Base-by-base conservation (phyloP, 2,888 invertebrate species). In the Lomographa bimaculata region DNA sequence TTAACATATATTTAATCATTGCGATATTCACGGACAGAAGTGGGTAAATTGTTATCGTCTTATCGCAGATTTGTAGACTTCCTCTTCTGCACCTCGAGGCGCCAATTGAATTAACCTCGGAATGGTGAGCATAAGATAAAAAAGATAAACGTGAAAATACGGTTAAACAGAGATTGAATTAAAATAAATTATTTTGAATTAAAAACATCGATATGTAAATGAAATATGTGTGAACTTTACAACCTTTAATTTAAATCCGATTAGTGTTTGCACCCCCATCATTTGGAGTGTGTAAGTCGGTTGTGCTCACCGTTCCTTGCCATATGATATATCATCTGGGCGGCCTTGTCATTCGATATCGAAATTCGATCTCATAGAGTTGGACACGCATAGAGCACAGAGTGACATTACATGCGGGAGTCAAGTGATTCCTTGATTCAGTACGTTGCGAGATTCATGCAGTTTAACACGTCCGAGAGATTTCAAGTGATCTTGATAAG, bases 301-400 rank as follows among this genome's bases (percentile, higher is more conserved):
- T 64, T 76, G 79, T 84, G 85, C 53, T 75, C 80, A 79, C 65
- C 66, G 78, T 80, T 77, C 73, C 81, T 70, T 82, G 69, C 69
- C 81, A 81, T 81, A 79, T 85, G 79, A 80, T 76, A 82, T 86
- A 82, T 80, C 79, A 81, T 77, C 77, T 70, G 65, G 64, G 63
- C 70, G 69, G 70, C 87, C 85, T 85, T 80, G 86, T 74, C 67
- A 86, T 58, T 52, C 49, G 76, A 86, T 82, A 86, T 69, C 63
- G 84, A 66, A 69, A 86, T 77, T 68, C 57, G 69, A 89, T 81
- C 70, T 63, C 54, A 47, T 61, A 60, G 60, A 70, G 67, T 61
- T 71, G 64, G 70, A 79, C 68, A 80, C 74, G 71, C 71, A 72
- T 79, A 77, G 49, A 71, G 75, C 73, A 77, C 76, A 62, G 47